phyloP scores from a whole-genome alignment of 2,113 vertebrate species.

The Noctilio leporinus region DNA sequence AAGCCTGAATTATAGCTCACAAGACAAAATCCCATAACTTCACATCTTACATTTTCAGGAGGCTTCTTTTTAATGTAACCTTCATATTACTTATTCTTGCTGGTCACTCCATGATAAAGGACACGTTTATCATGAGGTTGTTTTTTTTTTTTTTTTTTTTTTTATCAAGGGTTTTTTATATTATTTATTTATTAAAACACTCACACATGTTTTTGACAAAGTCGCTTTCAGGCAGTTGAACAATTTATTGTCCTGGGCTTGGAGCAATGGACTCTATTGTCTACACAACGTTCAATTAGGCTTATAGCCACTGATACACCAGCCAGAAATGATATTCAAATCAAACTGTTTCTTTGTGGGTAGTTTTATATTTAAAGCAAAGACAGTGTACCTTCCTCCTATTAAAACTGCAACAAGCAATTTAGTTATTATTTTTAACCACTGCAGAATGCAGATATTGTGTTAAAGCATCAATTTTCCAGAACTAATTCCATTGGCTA shows the following conservation, averaged over 20 bases:
- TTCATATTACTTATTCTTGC: slow-evolving; percentile 45
- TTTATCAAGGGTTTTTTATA: slow-evolving; percentile 1
- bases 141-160: not conserved
- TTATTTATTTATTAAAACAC: slow-evolving; percentile 27
- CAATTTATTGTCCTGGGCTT: not conserved
- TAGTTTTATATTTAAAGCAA: slow-evolving; percentile 16
- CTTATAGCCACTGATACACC: not conserved
- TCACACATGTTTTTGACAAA: slow-evolving; percentile 36
- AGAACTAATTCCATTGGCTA: slow-evolving; percentile 6
- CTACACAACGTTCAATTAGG: not conserved
- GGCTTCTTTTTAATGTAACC: slow-evolving; percentile 22
- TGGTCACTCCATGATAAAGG: slow-evolving; percentile 38
- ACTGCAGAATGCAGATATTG: not conserved
- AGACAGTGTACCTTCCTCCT: not conserved
- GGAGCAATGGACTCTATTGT: not conserved
- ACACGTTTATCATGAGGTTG: not conserved
- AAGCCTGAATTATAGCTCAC: slow-evolving; percentile 43
- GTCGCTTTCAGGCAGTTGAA: slow-evolving; percentile 20
- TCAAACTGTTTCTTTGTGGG: not conserved
- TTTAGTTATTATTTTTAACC: not conserved
- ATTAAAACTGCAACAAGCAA: not conserved
- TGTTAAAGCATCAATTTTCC: not conserved
- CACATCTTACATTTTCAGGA: not conserved
- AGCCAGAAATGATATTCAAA: slow-evolving; percentile 4
- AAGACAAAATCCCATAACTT: slow-evolving; percentile 36